Percentiles rank a stretch among this genome's conserved stretches.
phyloP scores from a whole-genome alignment of 2,113 vertebrate genomes.

The Callocephalon fimbriatum region DNA sequence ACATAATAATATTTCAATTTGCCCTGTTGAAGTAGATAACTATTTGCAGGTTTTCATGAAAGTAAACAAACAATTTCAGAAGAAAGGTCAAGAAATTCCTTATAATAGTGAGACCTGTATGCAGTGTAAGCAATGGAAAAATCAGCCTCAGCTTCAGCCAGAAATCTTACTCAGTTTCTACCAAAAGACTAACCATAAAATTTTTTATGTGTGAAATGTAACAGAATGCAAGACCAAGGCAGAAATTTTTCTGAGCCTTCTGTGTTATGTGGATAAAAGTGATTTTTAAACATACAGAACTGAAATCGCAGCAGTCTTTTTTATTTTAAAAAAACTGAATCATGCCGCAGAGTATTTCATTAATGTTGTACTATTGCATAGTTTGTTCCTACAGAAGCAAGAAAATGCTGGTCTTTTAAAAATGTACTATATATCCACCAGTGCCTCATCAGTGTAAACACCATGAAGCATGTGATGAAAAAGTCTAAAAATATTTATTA shows the following conservation, averaged over 20 bases:
- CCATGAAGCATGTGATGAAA: neutral
- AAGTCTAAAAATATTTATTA: neutral
- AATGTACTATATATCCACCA: neutral
- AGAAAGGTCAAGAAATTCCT: neutral
- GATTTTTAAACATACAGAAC: neutral
- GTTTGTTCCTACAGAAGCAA: neutral
- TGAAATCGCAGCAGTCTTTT: neutral
- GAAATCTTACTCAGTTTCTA: neutral
- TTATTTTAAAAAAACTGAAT: neutral
- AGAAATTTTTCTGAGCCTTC: neutral
- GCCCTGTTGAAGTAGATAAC: neutral
- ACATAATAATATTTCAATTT: slow-evolving; percentile 52
- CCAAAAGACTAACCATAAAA: neutral
- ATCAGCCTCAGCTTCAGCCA: neutral
- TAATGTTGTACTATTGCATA: neutral
- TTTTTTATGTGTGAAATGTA: neutral
- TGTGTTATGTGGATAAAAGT: neutral
- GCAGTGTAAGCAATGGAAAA: neutral
- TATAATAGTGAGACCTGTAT: neutral
- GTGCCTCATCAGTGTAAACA: neutral
- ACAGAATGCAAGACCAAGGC: neutral
- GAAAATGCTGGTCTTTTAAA: neutral
- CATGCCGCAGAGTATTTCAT: neutral
- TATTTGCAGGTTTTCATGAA: slow-evolving; percentile 14
- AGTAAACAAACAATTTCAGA: neutral